Evolutionary conservation across 2,113 vertebrate species (phyloP), one percentile per base, ranked within the genome.

Genomic region (Chionomys nivalis): DNA sequence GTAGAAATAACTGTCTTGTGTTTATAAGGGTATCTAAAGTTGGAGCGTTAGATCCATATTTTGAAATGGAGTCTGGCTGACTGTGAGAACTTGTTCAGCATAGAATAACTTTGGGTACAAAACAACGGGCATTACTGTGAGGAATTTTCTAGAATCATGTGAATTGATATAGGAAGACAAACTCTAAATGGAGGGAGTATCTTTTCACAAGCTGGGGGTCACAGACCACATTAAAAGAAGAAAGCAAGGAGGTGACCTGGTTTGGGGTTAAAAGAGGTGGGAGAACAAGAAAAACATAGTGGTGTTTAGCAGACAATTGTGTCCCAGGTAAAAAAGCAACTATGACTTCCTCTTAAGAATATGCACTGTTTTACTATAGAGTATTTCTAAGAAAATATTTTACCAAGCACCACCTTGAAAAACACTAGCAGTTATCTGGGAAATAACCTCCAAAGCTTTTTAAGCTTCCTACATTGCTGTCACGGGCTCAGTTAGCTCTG

Each of bases 301-400:
- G 16, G 33, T 89, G 61, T 47, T 87, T 49, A 47, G 24, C 36
- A 63, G 31, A 19, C 42, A 94, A 88, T 81, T 31, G 66, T 5
- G 9, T 31, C 77, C 39, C 72, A 14, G 17, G 36, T 63, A 58
- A 77, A 95, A 82, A 9, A 42, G 52, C 68, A 93, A 87, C 47
- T 21, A 6, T 88, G 44, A 23, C 63, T 81, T 77, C 90, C 88
- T 88, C 61, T 90, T 88, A 73, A 31, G 66, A 91, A 68, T 66
- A 76, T 75, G 16, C 4, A 65, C 17, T 79, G 12, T 82, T 90
- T 92, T 65, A 68, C 72, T 68, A 10, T 68, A 12, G 8, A 83
- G 2, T 63, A 87, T 92, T 88, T 90, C 72, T 72, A 91, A 68
- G 24, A 97, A 94, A 91, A 91, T 94, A 82, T 76, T 76, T 91